phyloP scores from a whole-genome alignment of 2,113 vertebrate species.

The Himantopus leucocephalus region DNA sequence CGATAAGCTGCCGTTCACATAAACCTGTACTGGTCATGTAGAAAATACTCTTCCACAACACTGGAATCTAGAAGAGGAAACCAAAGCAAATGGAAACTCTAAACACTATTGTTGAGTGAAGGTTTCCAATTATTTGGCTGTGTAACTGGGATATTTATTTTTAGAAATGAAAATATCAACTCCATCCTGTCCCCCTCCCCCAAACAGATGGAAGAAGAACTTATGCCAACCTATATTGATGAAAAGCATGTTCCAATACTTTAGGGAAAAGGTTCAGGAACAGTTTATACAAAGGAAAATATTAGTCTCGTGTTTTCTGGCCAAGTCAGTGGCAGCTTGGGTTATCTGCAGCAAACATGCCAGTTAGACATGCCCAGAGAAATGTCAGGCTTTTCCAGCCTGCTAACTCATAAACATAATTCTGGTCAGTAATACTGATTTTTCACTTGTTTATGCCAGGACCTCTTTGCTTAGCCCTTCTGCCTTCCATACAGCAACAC shows the following conservation, averaged over 20 bases:
- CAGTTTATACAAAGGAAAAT: slow-evolving; percentile 6
- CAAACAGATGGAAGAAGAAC: slow-evolving; percentile 12
- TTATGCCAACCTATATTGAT: background rate
- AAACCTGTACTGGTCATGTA: background rate
- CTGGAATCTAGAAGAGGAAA: background rate
- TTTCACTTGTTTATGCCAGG: background rate
- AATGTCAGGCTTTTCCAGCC: background rate
- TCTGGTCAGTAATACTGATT: background rate
- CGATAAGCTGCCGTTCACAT: background rate
- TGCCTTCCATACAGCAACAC: background rate
- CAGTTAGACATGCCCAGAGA: background rate
- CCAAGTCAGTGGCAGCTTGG: background rate
- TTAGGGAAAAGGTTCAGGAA: background rate
- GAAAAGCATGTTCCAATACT: background rate
- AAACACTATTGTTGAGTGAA: slow-evolving; percentile 2
- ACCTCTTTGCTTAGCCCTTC: background rate
- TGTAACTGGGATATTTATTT: background rate
- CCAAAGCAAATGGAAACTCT: slow-evolving; percentile 19
- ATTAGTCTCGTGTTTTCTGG: background rate
- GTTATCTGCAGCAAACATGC: background rate
- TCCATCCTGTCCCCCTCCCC: background rate
- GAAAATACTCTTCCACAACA: background rate
- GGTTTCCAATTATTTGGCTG: background rate
- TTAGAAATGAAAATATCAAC: slow-evolving; percentile 43
- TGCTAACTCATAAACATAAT: background rate